Evolutionary conservation across 1,140 invertebrate species (phyloP).

Genomic region (Heliconius nattereri): DNA sequence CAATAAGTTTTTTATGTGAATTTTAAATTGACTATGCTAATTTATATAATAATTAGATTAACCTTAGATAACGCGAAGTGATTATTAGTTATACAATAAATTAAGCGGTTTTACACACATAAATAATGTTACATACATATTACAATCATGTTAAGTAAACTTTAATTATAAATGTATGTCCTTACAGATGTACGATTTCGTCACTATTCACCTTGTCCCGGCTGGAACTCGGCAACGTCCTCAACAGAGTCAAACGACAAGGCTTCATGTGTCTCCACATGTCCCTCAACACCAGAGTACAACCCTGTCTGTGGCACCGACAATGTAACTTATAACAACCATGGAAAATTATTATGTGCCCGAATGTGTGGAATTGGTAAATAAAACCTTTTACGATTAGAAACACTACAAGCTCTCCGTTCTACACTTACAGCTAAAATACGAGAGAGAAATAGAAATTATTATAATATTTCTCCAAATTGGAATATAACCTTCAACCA

Average conservation of each 20-base stretch:
- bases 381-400: constrained; percentile 24
- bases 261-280: constrained; percentile 63
- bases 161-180: not conserved
- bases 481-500: too few relatives aligned
- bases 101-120: too few relatives aligned
- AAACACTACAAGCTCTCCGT: not conserved
- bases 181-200: constrained; percentile 18
- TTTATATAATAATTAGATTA: too few relatives aligned
- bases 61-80: too few relatives aligned
- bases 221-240: not conserved
- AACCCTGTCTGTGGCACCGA: constrained; percentile 88
- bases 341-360: constrained; percentile 83
- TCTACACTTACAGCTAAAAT: not conserved
- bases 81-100: too few relatives aligned
- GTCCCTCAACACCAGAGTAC: constrained; percentile 83
- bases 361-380: constrained; percentile 77
- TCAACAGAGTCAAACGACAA: not conserved
- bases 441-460: too few relatives aligned
- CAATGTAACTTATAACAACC: constrained; percentile 83
- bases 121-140: too few relatives aligned
- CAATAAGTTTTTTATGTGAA: too few relatives aligned
- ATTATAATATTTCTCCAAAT: too few relatives aligned
- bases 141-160: not conserved
- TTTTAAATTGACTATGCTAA: too few relatives aligned
- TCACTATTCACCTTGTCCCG: not conserved